These are phyloP conservation scores for Platalea minor DNA, from an alignment of 2,797 vertebrate species.

Conservation along the genomic window DNA sequence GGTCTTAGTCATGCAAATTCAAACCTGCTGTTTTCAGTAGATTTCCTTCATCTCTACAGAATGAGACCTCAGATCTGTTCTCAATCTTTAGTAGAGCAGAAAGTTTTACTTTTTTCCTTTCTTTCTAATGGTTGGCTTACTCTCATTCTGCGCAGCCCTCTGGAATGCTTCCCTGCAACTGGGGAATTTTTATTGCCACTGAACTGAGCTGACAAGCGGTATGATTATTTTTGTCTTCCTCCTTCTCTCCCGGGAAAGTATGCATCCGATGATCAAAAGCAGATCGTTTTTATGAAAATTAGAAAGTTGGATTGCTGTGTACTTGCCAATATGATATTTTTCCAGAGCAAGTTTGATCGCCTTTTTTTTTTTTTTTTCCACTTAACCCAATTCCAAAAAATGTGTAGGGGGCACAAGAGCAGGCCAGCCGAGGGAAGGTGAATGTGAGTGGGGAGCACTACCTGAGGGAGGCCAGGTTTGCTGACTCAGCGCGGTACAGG, in stretches of 20 bases:
- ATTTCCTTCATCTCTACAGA: neutral
- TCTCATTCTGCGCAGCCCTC: neutral
- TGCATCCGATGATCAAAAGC: neutral
- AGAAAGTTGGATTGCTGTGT: neutral
- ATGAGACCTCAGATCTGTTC: neutral
- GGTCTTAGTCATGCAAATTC: neutral
- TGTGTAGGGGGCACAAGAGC: too few species aligned
- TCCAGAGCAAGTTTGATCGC: neutral
- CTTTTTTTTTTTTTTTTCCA: neutral
- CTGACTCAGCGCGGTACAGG: neutral
- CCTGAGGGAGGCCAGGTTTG: neutral
- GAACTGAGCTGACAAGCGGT: neutral
- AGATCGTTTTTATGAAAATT: neutral
- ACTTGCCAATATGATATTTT: neutral
- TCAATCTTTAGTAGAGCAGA: neutral
- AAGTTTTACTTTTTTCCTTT: neutral
- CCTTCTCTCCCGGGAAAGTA: neutral
- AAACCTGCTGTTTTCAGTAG: neutral
- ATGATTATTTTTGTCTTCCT: neutral
- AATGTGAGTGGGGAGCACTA: neutral
- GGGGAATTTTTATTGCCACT: neutral
- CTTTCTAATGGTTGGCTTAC: neutral
- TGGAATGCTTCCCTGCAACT: neutral
- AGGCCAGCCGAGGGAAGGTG: neutral
- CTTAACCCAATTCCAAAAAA: neutral